Conservation (phyloP, 2,888 invertebrate species). For the Baccha elongata region DNA sequence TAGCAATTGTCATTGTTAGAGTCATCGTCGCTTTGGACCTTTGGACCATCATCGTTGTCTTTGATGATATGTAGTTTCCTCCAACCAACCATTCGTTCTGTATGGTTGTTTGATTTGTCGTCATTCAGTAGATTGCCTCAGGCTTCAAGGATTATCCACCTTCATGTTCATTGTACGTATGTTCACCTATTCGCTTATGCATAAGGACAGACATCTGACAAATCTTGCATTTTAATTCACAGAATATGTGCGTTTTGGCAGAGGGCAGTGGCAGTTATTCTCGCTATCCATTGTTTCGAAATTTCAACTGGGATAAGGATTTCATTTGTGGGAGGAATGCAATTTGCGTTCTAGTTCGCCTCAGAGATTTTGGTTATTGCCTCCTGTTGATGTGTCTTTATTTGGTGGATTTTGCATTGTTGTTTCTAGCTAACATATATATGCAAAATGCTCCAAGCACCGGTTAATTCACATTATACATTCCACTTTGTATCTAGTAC, state of each 20-base stretch:
- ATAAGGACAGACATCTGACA: slow-evolving; percentile 35
- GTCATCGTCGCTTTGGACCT: slow-evolving; percentile 21
- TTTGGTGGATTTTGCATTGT: background rate
- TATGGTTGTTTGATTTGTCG: slow-evolving; percentile 55
- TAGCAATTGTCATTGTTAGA: slow-evolving; percentile 38
- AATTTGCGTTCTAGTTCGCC: background rate
- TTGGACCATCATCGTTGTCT: slow-evolving; percentile 25
- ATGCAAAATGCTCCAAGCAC: background rate
- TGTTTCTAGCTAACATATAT: background rate
- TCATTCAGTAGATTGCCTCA: slow-evolving; percentile 51
- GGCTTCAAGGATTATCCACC: slow-evolving; percentile 47
- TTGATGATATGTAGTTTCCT: slow-evolving; percentile 25
- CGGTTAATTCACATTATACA: background rate
- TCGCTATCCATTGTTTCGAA: background rate
- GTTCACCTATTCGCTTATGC: slow-evolving; percentile 52
- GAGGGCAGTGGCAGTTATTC: slow-evolving; percentile 12
- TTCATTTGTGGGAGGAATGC: slow-evolving; percentile 18
- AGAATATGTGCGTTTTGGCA: slow-evolving; percentile 20
- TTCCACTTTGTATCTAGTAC: background rate
- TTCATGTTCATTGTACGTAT: slow-evolving; percentile 7
- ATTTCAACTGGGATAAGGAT: background rate
- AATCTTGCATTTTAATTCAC: slow-evolving; percentile 58
- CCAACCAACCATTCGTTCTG: slow-evolving; percentile 5
- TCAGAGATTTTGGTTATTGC: slow-evolving; percentile 4
- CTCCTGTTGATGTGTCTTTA: background rate